Base-by-base conservation (phyloP, 2,113 vertebrate species). In the Microtus oregoni region DNA sequence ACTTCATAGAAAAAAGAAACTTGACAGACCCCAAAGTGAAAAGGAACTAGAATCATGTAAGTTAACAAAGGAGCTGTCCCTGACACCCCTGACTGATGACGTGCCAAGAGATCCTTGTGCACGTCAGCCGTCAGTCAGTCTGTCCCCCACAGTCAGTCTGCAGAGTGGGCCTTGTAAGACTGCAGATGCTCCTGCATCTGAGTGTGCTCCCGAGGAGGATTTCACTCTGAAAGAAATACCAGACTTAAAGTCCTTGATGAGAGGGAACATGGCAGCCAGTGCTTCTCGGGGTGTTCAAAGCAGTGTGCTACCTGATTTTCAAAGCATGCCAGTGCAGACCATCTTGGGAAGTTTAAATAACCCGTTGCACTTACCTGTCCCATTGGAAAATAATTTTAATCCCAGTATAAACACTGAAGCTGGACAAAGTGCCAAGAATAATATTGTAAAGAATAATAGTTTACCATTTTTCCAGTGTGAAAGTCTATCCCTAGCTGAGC, bases 401-500 rank as follows among this genome's bases (percentile, higher is more conserved):
- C 89, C 87, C 96, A 95, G 83, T 91, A 98, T 97, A 96, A 97
- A 96, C 93, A 98, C 90, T 58, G 97, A 97, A 70, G 68, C 98
- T 93, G 97, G 95, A 22, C 98, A 98, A 96, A 98, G 94, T 96
- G 97, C 78, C 94, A 98, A 95, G 73, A 94, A 97, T 97, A 91
- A 92, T 85, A 94, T 85, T 17, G 96, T 97, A 79, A 85, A 95
- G 87, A 77, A 90, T 94, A 87, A 93, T 86, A 97, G 81, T 95
- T 96, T 97, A 58, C 96, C 95, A n/a, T 90, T 88, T 61, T 97
- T 97, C 90, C 87, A 97, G 14, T 95, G 86, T 98, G 99, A 98
- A 98, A 98, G 97, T 97, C 98, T 98, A 3, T 99, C 99, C 11
- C 89, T 99, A 96, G 99, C 99, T 79, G 99, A 99, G 94, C 98